Conservation (phyloP, 1,140 invertebrate species). For the Drosophila nasuta region DNA sequence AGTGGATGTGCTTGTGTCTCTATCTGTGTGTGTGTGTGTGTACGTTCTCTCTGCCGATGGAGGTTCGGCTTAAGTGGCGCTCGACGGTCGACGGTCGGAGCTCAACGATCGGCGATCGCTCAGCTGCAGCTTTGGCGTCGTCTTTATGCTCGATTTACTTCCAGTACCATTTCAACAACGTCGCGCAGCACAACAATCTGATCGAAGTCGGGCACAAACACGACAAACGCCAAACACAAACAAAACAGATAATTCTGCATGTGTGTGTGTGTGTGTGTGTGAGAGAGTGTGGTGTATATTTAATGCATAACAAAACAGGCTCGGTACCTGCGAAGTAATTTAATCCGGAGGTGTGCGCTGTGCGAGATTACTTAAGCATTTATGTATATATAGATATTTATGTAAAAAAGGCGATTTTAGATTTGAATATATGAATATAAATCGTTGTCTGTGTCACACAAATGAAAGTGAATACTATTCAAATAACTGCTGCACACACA, state of each 20-base stretch:
- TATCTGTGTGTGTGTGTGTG: neutral
- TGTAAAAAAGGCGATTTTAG: constrained; percentile 13
- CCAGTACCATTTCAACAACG: constrained; percentile 75
- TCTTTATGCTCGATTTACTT: constrained; percentile 79
- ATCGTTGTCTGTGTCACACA: constrained; percentile 1
- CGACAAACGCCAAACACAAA: neutral
- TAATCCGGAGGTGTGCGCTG: constrained; percentile 23
- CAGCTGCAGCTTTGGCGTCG: constrained; percentile 39
- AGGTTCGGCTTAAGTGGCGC: constrained; percentile 59
- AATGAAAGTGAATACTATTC: constrained; percentile 25
- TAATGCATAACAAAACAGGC: constrained; percentile 24
- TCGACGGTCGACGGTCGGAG: constrained; percentile 26
- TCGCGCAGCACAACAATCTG: constrained; percentile 61
- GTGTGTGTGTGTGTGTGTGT: neutral
- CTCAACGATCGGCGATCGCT: constrained; percentile 23
- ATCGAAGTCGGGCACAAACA: constrained; percentile 27
- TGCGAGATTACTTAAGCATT: constrained; percentile 27
- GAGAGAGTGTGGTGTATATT: constrained; percentile 8
- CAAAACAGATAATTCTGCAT: neutral
- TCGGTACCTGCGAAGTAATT: constrained; percentile 30
- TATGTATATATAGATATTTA: constrained; percentile 26
- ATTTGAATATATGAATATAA: constrained; percentile 29
- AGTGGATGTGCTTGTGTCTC: neutral
- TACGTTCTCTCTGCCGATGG: constrained; percentile 47
- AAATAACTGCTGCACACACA: constrained; percentile 1